Percentiles rank a stretch among this genome's conserved stretches.
These are phyloP conservation scores for Agapostemon virescens DNA, from an alignment of 2,888 invertebrate species.

Conservation along the genomic window DNA sequence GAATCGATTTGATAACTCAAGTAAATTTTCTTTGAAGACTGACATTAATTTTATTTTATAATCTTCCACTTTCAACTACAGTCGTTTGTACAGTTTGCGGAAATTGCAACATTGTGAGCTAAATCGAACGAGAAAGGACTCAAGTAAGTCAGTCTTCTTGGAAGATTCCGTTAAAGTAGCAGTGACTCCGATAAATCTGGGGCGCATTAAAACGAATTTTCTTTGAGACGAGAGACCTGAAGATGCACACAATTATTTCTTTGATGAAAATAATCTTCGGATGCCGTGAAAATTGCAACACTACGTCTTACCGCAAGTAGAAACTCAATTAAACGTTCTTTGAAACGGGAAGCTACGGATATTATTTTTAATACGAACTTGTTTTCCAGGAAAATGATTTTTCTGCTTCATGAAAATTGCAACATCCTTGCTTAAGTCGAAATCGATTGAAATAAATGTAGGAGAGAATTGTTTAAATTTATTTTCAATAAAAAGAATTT, in stretches of 20 bases:
- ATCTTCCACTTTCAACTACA: too few relatives aligned
- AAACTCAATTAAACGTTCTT: not conserved
- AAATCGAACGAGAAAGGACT: not conserved
- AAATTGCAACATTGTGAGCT: not conserved
- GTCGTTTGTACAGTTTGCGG: too few relatives aligned
- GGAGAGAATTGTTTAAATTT: too few relatives aligned
- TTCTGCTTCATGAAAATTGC: not conserved
- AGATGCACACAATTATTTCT: not conserved
- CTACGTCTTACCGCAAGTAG: not conserved
- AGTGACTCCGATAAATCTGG: not conserved
- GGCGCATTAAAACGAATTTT: not conserved
- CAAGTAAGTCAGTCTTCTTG: not conserved
- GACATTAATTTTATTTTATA: too few relatives aligned
- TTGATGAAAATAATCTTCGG: not conserved
- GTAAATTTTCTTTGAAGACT: too few relatives aligned
- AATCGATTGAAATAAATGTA: too few relatives aligned
- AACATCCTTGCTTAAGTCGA: too few relatives aligned
- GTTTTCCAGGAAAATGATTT: not conserved
- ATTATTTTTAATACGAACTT: too few relatives aligned
- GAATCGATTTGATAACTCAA: too few relatives aligned
- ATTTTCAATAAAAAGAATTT: too few relatives aligned
- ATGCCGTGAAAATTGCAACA: not conserved
- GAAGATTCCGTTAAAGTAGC: not conserved
- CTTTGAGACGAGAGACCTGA: not conserved
- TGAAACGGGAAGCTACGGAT: too few relatives aligned